phyloP scores from a whole-genome alignment of 2,888 invertebrate species.

The Phyto melanocephala region DNA sequence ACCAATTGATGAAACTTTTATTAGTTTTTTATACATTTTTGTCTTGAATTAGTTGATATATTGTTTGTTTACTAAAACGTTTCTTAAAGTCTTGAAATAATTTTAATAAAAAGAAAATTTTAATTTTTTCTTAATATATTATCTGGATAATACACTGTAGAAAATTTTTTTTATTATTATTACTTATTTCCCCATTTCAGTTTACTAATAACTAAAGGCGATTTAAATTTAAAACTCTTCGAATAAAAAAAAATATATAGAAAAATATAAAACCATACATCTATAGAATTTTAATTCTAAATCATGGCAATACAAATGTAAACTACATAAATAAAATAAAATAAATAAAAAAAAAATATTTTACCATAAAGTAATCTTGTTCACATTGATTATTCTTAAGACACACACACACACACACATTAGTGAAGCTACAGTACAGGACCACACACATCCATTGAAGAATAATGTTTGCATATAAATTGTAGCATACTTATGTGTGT shows the following conservation, averaged over 20 bases:
- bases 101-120: no score
- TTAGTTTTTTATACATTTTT: no score
- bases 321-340: background rate
- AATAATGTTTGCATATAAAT: background rate
- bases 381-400: constrained; percentile 23
- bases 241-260: no score
- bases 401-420: background rate
- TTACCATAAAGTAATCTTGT: constrained; percentile 28
- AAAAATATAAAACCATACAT: background rate
- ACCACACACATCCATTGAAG: background rate
- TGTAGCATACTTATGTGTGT: background rate
- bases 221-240: background rate
- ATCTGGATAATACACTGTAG: no score
- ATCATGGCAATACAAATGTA: background rate
- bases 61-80: no score
- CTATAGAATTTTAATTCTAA: background rate
- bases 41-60: no score
- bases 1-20: no score
- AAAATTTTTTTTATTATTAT: no score
- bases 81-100: no score
- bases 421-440: no score
- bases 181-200: no score
- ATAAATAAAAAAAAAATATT: background rate
- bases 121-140: no score
- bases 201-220: background rate